Evolutionary conservation across 2,113 vertebrate species (phyloP).

Genomic region (Tachycineta bicolor): DNA sequence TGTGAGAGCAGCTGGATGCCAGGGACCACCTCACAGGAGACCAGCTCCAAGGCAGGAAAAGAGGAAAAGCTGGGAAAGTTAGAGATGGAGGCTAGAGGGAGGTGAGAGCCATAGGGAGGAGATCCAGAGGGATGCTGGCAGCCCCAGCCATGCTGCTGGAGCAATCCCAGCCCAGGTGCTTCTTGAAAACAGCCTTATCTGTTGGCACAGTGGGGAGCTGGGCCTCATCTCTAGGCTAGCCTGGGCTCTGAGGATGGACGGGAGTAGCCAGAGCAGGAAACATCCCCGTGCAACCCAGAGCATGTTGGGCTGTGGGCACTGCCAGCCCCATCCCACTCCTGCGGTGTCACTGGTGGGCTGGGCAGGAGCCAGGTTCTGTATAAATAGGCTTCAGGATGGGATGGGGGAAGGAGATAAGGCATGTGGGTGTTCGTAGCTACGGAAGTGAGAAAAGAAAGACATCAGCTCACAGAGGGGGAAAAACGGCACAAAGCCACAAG

Average conservation of each 20-base stretch:
- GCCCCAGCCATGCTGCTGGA: background rate
- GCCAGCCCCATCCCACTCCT: background rate
- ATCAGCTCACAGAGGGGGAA: constrained; percentile 23
- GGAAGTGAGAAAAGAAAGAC: constrained; percentile 58
- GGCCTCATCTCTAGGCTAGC: background rate
- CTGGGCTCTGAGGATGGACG: background rate
- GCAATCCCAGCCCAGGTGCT: too few relatives aligned
- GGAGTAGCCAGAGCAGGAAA: constrained; percentile 54
- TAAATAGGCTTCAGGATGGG: constrained; percentile 54
- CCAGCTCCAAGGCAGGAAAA: background rate
- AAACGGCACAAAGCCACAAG: constrained; percentile 10
- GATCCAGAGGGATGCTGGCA: background rate
- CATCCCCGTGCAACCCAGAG: background rate
- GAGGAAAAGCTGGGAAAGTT: background rate
- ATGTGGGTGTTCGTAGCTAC: constrained; percentile 35
- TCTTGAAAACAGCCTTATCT: too few relatives aligned
- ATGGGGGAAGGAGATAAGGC: constrained; percentile 58
- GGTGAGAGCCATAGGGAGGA: accelerated
- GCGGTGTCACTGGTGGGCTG: background rate
- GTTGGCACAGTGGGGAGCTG: too few relatives aligned
- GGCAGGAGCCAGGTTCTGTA: constrained; percentile 4
- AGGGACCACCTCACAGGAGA: too few relatives aligned
- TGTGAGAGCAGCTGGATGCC: background rate
- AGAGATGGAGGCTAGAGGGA: background rate
- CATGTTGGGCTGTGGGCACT: constrained; percentile 24